These are phyloP conservation scores for Scomberomorus guttatus DNA, from an alignment of 2,797 vertebrate genomes.

Conservation along the genomic window DNA sequence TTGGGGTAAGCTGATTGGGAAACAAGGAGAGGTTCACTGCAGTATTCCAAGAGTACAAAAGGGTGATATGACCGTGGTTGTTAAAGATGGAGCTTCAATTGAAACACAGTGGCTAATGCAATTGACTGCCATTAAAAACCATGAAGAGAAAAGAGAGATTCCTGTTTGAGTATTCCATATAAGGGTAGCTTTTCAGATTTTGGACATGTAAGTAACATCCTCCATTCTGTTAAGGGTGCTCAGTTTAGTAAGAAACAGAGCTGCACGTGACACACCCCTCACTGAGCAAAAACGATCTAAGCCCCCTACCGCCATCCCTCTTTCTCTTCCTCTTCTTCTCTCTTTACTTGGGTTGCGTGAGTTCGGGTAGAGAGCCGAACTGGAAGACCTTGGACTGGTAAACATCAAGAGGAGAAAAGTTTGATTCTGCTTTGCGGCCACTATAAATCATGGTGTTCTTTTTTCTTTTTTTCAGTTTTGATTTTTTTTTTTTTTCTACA, in stretches of 20 bases:
- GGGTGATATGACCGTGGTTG: constrained; percentile 68
- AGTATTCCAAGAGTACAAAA: constrained; percentile 78
- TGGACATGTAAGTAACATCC: constrained; percentile 42
- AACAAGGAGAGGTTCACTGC: constrained; percentile 57
- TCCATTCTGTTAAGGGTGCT: constrained; percentile 48
- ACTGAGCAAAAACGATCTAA: constrained; percentile 46
- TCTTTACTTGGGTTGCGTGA: constrained; percentile 69
- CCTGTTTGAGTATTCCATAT: constrained; percentile 30
- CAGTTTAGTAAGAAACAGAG: constrained; percentile 38
- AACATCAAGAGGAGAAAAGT: constrained; percentile 75
- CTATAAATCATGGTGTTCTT: constrained; percentile 48
- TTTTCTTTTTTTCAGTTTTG: constrained; percentile 3
- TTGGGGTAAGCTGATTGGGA: constrained; percentile 69
- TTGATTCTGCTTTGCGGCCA: constrained; percentile 62
- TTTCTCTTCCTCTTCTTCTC: constrained; percentile 49
- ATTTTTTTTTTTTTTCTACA: constrained; percentile 59
- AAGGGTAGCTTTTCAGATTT: constrained; percentile 44
- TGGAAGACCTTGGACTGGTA: constrained; percentile 87
- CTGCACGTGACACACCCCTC: constrained; percentile 29
- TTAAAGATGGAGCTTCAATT: constrained; percentile 67
- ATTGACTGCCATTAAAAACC: constrained; percentile 59
- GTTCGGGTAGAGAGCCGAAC: constrained; percentile 69
- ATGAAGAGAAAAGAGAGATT: constrained; percentile 62
- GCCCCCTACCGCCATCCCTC: constrained; percentile 37
- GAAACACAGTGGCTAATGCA: constrained; percentile 74